Conservation (phyloP, 2,113 vertebrate genomes). For the Microcebus tavaratra region DNA sequence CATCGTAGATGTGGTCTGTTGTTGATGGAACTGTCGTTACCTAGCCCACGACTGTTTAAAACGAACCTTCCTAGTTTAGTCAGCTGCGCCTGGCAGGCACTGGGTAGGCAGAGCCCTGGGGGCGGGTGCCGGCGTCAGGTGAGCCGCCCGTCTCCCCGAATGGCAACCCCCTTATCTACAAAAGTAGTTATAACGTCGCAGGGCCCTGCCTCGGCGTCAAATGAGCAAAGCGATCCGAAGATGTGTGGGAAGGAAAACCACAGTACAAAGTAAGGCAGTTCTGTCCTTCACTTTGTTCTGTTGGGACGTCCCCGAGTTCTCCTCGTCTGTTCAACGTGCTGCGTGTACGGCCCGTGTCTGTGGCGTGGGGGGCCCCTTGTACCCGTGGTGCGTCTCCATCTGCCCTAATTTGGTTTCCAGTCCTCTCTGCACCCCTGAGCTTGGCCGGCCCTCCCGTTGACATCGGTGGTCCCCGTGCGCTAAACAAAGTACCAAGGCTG, state of each 20-base stretch:
- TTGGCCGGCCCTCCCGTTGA: background rate
- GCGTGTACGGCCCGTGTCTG: fast-evolving
- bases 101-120: fast-evolving
- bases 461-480: background rate
- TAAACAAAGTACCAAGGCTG: fast-evolving
- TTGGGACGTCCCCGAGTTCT: fast-evolving
- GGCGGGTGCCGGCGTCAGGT: fast-evolving
- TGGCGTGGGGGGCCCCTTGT: background rate
- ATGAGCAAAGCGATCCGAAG: background rate
- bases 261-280: fast-evolving
- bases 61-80: fast-evolving
- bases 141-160: background rate
- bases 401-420: background rate
- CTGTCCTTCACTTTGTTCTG: background rate
- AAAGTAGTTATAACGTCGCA: fast-evolving
- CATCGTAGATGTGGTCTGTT: background rate
- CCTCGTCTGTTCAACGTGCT: fast-evolving
- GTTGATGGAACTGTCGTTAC: background rate
- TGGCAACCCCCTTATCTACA: background rate
- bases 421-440: background rate
- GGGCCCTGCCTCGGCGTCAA: background rate
- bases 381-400: fast-evolving
- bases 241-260: fast-evolving
- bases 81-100: fast-evolving
- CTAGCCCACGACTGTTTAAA: background rate